Base-by-base conservation (phyloP, 2,888 invertebrate genomes). In the Lydus trimaculatus region DNA sequence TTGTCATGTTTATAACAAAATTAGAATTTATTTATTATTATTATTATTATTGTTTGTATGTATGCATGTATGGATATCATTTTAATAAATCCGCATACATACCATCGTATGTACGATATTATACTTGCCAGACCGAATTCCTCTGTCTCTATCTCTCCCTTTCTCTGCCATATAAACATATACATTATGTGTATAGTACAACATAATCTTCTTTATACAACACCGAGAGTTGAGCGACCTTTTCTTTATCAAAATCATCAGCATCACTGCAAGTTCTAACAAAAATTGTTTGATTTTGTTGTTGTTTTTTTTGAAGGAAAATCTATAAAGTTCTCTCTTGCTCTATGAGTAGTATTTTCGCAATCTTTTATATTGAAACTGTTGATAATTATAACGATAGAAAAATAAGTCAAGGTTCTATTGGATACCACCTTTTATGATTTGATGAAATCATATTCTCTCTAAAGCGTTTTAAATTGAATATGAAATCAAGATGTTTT, bases 141-240 rank as follows among this genome's bases (percentile, higher is more conserved):
- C 43, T n/a, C 43, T 43, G n/a, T n/a, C n/a, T n/a, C n/a, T n/a
- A n/a, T n/a, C n/a, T n/a, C n/a, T n/a, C n/a, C n/a, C n/a, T n/a
- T n/a, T 4, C 36, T 36, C 43, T 43, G 7, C 43, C 17, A n/a
- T n/a, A 43, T 8, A 4, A 43, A 43, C 43, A 17, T 43, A 7
- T 7, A 43, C 17, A 39, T 15, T 17, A 5, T 43, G 7, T 43
- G 11, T 17, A 43, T 13, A 36, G 15, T 36, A 36, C 36, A 36
- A 31, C 36, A 36, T 36, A 36, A 43, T 43, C 43, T 36, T 36
- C 36, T 43, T 17, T 43, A 43, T 6, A n/a, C n/a, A 43, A n/a
- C n/a, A 43, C 43, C n/a, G n/a, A 36, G 36, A 43, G 43, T 43
- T 43, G 43, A 43, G n/a, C 43, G 43, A 43, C 43, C 43, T 43